Base-by-base conservation (phyloP, 2,113 vertebrate genomes). In the Muntiacus reevesi region DNA sequence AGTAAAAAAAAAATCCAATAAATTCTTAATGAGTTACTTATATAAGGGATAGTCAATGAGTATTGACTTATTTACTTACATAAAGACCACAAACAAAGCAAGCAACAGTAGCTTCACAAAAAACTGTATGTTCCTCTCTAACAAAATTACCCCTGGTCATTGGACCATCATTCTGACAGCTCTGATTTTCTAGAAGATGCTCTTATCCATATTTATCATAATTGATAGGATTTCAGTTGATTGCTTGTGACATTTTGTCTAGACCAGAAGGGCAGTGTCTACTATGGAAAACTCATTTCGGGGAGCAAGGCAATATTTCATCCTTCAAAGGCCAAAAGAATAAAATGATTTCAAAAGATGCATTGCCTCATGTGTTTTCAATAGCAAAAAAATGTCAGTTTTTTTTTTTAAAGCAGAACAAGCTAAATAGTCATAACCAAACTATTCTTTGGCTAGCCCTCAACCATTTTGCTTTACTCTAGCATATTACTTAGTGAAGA, bases 231-330 rank as follows among this genome's bases (percentile, higher is more conserved):
- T 98, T 98, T 98, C 96, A 94, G 76, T 91, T 98, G 98, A 98
- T 98, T 98, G 97, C 94, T 97, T 96, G 79, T 97, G 98, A 98
- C 98, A 98, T 98, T 98, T 97, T 98, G 98, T 98, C 97, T 98
- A 98, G 97, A 98, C 96, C 74, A 96, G 3, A 89, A 97, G 25
- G 96, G 76, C 95, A 96, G 96, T 67, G 67, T 95, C 94, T 95
- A 96, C 94, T 96, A 0, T 0, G 94, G 96, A 98, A 96, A 98
- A 98, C 93, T 1, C 96, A 95, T 97, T 96, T 97, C 84, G 71
- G 55, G 10, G 92, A 95, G 87, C 54, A 97, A 92, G 96, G 85
- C 82, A 98, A 59, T 98, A 96, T 97, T 98, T 98, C 97, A 98
- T 96, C 97, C 50, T 50, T 96, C 97, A 98, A 98, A 98, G 76